Percentiles rank a stretch among this genome's conserved stretches.
Conservation (phyloP, 2,888 invertebrate genomes). For the Hydrotaea diabolus region DNA sequence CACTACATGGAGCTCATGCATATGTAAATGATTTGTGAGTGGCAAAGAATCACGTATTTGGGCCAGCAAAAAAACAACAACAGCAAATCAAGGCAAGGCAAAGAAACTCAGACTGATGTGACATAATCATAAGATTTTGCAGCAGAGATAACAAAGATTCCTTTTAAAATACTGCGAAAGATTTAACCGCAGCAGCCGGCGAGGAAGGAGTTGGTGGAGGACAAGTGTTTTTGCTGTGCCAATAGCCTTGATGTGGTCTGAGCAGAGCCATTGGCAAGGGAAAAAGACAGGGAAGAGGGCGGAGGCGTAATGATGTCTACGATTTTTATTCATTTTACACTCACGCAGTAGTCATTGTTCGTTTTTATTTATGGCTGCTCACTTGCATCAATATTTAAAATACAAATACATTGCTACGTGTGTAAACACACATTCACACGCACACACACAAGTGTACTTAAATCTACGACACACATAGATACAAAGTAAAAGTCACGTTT, state of each 20-base stretch:
- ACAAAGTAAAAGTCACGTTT: constrained; percentile 74
- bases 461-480: constrained; percentile 35
- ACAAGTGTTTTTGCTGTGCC: neutral
- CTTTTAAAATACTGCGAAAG: neutral
- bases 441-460: constrained; percentile 31
- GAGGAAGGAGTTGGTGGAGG: neutral
- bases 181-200: too few relatives aligned
- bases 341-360: constrained; percentile 32
- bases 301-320: neutral
- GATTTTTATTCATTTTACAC: neutral
- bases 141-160: constrained; percentile 9
- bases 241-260: neutral
- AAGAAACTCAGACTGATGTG: constrained; percentile 18
- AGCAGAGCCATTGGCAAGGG: too few relatives aligned
- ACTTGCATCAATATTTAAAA: constrained; percentile 37
- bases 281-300: neutral
- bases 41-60: constrained; percentile 41
- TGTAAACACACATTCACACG: neutral
- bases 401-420: constrained; percentile 17
- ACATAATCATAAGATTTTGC: neutral
- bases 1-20: neutral
- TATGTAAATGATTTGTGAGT: constrained; percentile 7
- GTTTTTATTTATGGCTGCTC: constrained; percentile 31
- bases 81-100: neutral
- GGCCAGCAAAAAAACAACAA: constrained; percentile 15